A percentile compares a stretch with the other conserved stretches of the same genome.
phyloP scores from a whole-genome alignment of 1,140 invertebrate genomes.

The Apis florea region DNA sequence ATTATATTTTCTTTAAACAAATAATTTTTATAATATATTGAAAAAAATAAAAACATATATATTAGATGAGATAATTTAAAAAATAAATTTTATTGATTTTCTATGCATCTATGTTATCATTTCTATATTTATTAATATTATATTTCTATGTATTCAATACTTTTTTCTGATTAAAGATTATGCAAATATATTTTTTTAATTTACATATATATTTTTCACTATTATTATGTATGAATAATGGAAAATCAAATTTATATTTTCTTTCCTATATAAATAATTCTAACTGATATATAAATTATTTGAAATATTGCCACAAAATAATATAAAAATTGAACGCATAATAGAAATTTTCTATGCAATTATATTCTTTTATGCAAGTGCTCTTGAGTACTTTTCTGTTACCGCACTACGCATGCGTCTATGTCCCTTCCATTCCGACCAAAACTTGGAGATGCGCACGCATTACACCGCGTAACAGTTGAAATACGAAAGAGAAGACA shows the following conservation, averaged over 20 bases:
- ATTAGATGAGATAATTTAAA: background rate
- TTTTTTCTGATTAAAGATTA: background rate
- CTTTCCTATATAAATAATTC: background rate
- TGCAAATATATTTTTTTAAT: background rate
- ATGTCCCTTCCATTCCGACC: background rate
- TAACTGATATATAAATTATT: background rate
- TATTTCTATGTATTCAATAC: background rate
- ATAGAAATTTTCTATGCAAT: background rate
- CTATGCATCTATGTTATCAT: no score
- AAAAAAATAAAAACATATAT: background rate
- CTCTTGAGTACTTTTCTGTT: background rate
- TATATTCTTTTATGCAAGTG: no score
- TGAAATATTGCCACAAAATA: background rate
- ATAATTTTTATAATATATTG: background rate
- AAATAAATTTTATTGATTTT: background rate
- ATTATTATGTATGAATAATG: no score
- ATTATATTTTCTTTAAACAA: background rate
- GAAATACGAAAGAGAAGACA: slow-evolving; percentile 77
- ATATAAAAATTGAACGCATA: background rate
- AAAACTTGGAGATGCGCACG: slow-evolving; percentile 47
- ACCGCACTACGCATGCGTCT: slow-evolving; percentile 22
- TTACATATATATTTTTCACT: background rate
- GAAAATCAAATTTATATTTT: background rate
- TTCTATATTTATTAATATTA: background rate
- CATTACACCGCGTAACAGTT: slow-evolving; percentile 71